These are phyloP conservation scores for Melieria crassipennis DNA, from an alignment of 2,888 invertebrate genomes.

Conservation along the genomic window DNA sequence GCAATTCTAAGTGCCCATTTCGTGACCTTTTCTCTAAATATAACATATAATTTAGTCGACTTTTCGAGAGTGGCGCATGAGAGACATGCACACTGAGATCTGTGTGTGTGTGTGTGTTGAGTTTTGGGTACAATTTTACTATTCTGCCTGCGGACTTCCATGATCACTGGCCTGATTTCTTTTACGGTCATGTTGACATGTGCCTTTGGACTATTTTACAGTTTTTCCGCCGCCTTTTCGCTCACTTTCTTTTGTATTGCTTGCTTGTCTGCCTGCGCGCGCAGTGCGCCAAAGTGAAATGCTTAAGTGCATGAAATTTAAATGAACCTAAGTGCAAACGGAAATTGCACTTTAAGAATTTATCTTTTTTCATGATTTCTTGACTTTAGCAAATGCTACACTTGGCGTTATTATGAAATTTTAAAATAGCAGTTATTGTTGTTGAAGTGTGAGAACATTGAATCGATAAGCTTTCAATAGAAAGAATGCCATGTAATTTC, in stretches of 20 bases:
- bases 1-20: too few species aligned
- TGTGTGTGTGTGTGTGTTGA: background rate
- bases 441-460: too few species aligned
- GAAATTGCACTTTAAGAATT: conserved; percentile 34
- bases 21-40: too few species aligned
- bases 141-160: background rate
- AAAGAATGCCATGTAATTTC: too few species aligned
- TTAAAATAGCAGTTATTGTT: too few species aligned
- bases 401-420: too few species aligned
- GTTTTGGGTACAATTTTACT: background rate
- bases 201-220: background rate
- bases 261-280: background rate
- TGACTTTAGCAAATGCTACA: too few species aligned
- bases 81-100: background rate
- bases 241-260: background rate
- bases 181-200: background rate
- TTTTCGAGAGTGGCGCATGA: background rate
- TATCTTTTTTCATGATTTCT: too few species aligned
- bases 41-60: too few species aligned
- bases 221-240: background rate
- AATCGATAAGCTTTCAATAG: too few species aligned
- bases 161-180: conserved; percentile 14
- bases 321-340: conserved; percentile 44
- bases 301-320: background rate
- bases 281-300: background rate